Evolutionary conservation across 2,113 vertebrate species (phyloP).

Genomic region (Sylvietta virens): DNA sequence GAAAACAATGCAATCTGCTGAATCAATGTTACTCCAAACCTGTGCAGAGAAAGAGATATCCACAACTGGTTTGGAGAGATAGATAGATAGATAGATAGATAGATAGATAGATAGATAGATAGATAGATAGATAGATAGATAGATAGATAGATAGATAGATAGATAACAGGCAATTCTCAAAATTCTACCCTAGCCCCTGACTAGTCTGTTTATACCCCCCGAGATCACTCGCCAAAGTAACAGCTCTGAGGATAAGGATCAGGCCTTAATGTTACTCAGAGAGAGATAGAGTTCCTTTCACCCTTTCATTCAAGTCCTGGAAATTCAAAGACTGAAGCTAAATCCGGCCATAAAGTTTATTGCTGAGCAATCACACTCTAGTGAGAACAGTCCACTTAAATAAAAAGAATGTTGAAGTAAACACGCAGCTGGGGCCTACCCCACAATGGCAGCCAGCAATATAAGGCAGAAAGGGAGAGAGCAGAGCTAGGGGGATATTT

Average conservation of each 20-base stretch:
- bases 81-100: background rate
- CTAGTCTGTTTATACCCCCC: background rate
- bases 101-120: background rate
- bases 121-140: background rate
- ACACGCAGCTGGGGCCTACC: slow-evolving; percentile 78
- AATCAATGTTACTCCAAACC: slow-evolving; percentile 28
- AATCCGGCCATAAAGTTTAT: slow-evolving; percentile 87
- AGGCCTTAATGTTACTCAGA: slow-evolving; percentile 48
- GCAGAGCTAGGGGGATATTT: slow-evolving; percentile 46
- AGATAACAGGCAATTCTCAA: background rate
- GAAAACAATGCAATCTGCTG: slow-evolving; percentile 53
- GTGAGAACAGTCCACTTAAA: slow-evolving; percentile 78
- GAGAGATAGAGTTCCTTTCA: slow-evolving; percentile 64
- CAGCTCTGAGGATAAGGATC: slow-evolving; percentile 37
- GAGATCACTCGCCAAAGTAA: background rate
- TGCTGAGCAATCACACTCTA: slow-evolving; percentile 80
- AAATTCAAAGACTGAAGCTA: slow-evolving; percentile 81
- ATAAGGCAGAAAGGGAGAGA: slow-evolving; percentile 3
- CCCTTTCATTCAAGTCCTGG: slow-evolving; percentile 75
- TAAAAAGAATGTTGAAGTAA: slow-evolving; percentile 76
- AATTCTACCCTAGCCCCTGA: background rate
- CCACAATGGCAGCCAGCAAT: slow-evolving; percentile 59
- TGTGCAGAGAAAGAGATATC: background rate
- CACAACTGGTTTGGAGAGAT: background rate
- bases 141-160: background rate